Evolutionary conservation across 1,140 invertebrate species (phyloP), one percentile per base, ranked within the genome.

Genomic region (Helicorthomorpha holstii): DNA sequence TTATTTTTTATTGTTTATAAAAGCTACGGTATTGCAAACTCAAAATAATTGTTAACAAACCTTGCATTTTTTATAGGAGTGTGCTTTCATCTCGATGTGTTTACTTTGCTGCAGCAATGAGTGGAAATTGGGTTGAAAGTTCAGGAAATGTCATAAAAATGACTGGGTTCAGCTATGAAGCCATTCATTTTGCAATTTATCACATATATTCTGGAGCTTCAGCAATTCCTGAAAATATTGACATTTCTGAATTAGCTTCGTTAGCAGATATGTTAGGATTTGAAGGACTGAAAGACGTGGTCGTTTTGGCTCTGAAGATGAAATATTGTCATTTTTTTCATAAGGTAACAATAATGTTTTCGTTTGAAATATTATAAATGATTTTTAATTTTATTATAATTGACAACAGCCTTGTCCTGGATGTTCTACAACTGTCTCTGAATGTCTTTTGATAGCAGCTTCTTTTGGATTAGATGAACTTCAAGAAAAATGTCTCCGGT

Each of bases 281-380:
- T 2, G 85, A 91, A 66, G 86, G 86, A 2, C 69, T 94, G 1
- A 90, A 89, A 66, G 85, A 91, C 72, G 83, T 89, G 1, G 85
- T 91, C 0, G 79, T 80, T 57, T 83, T 86, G 60, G 83, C 85
- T 0, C 68, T 94, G 3, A 86, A 87, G 68, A 79, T 80, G 3
- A 84, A 88, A 68, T 88, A 89, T 67, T 93, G 87, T 66, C 89
- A 94, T 65, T 81, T 85, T 60, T 91, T 89, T 64, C 85, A 89
- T 61, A 81, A 80, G 70, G 83, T 85, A 67, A 64, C 57, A 67
- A 14, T n/a, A 52, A n/a, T 54, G 16, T 34, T 34, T 34, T 7
- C 7, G 7, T 7, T 34, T 16, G 16, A 34, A 34, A 34, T 34
- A 16, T 34, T 16, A 34, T 7, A 7, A 7, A 7, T 16, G 29